Base-by-base conservation (phyloP, 2,888 invertebrate genomes). In the Smittia aterrima region DNA sequence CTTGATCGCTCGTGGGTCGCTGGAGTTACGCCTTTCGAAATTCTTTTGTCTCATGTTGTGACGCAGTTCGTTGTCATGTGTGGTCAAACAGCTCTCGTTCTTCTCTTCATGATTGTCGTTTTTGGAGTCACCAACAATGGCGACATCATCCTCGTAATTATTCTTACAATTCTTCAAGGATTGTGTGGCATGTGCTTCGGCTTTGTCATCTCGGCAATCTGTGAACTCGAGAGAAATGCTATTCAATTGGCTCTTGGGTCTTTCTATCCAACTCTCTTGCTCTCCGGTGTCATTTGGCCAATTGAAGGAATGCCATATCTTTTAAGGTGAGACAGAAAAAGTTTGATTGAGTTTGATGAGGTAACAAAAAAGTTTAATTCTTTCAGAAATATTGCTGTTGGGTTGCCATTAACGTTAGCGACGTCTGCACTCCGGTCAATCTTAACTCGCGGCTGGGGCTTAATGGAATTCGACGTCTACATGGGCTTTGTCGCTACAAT, bases 151-250 rank as follows among this genome's bases (percentile, higher is more conserved):
- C 91, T 91, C 84, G 95, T 96, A 16, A 87, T 96, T 76, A 85
- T 93, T 77, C 84, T 96, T 38, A 95, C 96, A 1, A 86, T 97
- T 77, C 84, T 96, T 76, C 96, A 96, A 84, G 96, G 92, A 77
- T 87, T 96, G 47, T 95, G 96, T 82, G 97, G 97, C 78, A 97
- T 97, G 97, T 94, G 95, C 80, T 95, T 96, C 84, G 97, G 97
- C 75, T 94, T 96, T 83, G 91, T 96, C 66, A 95, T 96, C 79
- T 96, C 96, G 0, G 92, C 95, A 0, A 89, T 95, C 47, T 96
- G 96, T 84, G 94, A 94, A 80, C 85, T 95, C 76, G 96, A 96
- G 82, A 87, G 94, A 66, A 95, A 95, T 84, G 96, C 96, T 53
- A 96, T 96, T 80, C 96, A 96, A 80, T 83, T 95, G 77, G 94